These are phyloP conservation scores for Dendrocincla fuliginosa DNA, from an alignment of 2,797 vertebrate genomes.

Conservation along the genomic window DNA sequence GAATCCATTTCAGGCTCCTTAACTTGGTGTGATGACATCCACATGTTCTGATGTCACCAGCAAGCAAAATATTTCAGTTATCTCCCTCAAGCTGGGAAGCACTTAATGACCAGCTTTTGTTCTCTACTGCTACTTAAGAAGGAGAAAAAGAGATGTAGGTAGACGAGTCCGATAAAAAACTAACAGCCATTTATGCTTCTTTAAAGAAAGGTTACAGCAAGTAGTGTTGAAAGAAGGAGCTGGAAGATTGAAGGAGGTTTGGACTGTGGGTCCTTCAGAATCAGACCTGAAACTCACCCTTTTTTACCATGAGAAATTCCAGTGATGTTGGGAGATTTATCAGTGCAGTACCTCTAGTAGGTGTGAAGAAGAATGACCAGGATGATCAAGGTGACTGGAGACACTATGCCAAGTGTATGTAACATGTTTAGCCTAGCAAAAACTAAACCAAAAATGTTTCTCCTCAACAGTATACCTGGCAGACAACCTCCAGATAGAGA, in stretches of 20 bases:
- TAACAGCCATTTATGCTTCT: background rate
- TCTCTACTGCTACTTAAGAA: background rate
- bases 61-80: background rate
- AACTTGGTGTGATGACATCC: background rate
- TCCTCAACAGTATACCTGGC: rapidly evolving
- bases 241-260: background rate
- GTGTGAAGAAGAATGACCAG: background rate
- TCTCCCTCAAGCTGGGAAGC: background rate
- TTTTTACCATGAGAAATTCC: background rate
- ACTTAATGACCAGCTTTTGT: background rate
- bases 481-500: background rate
- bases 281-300: background rate
- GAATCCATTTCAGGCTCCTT: background rate
- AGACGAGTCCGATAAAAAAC: background rate
- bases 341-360: background rate
- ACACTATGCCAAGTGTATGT: background rate
- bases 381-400: background rate
- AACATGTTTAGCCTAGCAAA: background rate
- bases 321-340: background rate
- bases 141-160: background rate
- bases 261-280: background rate
- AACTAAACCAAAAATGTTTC: background rate
- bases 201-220: background rate
- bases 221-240: background rate
- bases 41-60: background rate